Percentiles rank a stretch among this genome's conserved stretches.
Evolutionary conservation across 2,113 vertebrate genomes (phyloP).

Genomic region (Aythya baeri): DNA sequence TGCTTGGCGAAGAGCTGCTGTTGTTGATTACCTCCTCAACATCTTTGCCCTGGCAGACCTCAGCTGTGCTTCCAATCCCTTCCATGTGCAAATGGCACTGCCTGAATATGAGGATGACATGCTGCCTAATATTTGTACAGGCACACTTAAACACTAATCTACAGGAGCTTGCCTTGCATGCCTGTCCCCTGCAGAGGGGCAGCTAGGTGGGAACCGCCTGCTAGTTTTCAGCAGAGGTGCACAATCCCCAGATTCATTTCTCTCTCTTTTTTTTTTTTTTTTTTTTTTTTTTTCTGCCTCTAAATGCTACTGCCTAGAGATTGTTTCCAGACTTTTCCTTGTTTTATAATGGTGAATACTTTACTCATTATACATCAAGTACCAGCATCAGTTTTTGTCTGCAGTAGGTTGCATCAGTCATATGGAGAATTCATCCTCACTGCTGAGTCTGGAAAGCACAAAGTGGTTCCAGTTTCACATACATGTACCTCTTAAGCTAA

Average conservation of each 20-base stretch:
- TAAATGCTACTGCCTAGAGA: background rate
- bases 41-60: background rate
- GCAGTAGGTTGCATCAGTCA: background rate
- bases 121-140: background rate
- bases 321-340: background rate
- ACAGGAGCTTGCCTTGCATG: background rate
- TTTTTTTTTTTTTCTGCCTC: background rate
- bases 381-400: background rate
- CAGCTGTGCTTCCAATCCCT: background rate
- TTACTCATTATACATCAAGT: background rate
- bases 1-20: background rate
- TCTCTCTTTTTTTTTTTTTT: no score
- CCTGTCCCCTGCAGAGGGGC: background rate
- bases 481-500: background rate
- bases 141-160: background rate
- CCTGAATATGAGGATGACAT: background rate
- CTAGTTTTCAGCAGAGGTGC: background rate
- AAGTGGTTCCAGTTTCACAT: background rate
- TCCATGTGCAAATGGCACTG: background rate
- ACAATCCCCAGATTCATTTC: background rate
- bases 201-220: background rate
- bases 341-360: background rate
- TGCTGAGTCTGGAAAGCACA: background rate
- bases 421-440: background rate
- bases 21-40: background rate